Conservation (phyloP, 2,888 invertebrate species). For the Glaucopsyche alexis region DNA sequence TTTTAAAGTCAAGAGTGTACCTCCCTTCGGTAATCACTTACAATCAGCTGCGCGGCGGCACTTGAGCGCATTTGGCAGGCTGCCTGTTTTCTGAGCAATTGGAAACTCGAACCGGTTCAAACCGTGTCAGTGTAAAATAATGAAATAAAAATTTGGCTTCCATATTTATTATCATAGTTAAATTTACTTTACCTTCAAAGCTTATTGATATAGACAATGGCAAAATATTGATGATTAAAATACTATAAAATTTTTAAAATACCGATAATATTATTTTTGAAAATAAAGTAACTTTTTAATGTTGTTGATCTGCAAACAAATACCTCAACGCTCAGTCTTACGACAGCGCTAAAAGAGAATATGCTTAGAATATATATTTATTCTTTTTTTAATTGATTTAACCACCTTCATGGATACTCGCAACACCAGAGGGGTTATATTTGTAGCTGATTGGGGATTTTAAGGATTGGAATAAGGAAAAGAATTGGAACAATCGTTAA, state of each 20-base stretch:
- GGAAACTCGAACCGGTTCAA: conserved; percentile 36
- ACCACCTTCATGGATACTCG: no score
- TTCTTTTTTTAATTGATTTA: no score
- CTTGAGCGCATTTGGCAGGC: conserved; percentile 36
- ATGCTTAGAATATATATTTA: no score
- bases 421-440: no score
- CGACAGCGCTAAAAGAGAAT: no score
- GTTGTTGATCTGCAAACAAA: not conserved
- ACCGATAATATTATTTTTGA: not conserved
- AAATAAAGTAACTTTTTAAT: not conserved
- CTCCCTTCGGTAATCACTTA: not conserved
- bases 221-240: not conserved
- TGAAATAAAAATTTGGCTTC: conserved; percentile 33
- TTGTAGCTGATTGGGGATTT: no score
- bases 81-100: conserved; percentile 38
- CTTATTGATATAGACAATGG: conserved; percentile 12
- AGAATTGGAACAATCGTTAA: no score
- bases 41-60: not conserved
- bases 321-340: not conserved
- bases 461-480: no score
- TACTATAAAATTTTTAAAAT: not conserved
- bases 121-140: conserved; percentile 36
- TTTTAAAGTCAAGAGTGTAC: not conserved
- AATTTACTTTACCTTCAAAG: not conserved
- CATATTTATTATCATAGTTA: conserved; percentile 18